phyloP scores from a whole-genome alignment of 1,140 invertebrate genomes.

The Cotesia vestalis region DNA sequence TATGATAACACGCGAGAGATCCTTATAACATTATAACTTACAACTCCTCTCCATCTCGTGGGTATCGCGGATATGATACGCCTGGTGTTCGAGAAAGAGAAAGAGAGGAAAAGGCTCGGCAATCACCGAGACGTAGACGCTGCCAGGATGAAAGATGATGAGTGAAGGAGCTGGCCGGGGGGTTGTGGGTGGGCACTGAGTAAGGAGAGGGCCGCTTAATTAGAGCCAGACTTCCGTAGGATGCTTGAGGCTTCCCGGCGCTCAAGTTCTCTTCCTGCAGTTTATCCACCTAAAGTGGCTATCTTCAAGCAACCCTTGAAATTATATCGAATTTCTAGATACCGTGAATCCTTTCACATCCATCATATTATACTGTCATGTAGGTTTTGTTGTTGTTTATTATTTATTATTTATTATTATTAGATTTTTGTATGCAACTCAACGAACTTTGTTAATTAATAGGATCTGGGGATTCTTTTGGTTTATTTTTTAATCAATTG shows the following conservation, averaged over 20 bases:
- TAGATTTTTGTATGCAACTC: too few species aligned
- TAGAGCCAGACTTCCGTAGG: slow-evolving; percentile 65
- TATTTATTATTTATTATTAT: background rate
- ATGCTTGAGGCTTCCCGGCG: slow-evolving; percentile 63
- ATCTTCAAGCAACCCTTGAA: slow-evolving; percentile 58
- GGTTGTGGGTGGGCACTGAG: slow-evolving; percentile 23
- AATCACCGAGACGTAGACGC: slow-evolving; percentile 41
- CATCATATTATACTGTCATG: slow-evolving; percentile 21
- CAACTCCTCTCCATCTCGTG: background rate
- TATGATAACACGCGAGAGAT: slow-evolving; percentile 60
- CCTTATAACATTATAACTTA: slow-evolving; percentile 47
- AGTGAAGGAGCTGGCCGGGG: slow-evolving; percentile 58
- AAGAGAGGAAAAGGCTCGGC: slow-evolving; percentile 37
- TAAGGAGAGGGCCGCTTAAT: slow-evolving; percentile 59
- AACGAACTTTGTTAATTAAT: too few species aligned
- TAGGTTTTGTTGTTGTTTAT: slow-evolving; percentile 3
- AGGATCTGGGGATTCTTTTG: too few species aligned
- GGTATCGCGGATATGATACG: slow-evolving; percentile 10
- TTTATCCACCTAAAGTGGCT: slow-evolving; percentile 65
- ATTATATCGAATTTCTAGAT: slow-evolving; percentile 48
- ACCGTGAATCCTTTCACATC: slow-evolving; percentile 27
- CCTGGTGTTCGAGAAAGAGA: background rate
- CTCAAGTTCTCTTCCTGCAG: slow-evolving; percentile 51
- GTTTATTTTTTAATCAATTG: too few species aligned
- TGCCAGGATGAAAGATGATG: slow-evolving; percentile 61